These are phyloP conservation scores for Gerosis bhagava DNA, from an alignment of 2,888 invertebrate species.

Conservation along the genomic window DNA sequence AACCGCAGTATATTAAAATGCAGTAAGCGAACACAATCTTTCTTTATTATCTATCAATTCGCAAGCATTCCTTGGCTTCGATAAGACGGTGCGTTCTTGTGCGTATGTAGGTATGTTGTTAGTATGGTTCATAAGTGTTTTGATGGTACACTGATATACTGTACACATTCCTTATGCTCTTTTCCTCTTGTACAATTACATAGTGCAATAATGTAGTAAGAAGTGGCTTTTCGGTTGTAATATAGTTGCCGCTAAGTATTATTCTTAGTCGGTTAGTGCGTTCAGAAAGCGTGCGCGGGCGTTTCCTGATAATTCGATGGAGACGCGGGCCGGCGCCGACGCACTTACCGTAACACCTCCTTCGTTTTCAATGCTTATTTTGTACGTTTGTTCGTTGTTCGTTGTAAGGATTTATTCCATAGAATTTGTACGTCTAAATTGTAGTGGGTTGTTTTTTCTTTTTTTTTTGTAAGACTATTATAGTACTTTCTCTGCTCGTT, in stretches of 20 bases:
- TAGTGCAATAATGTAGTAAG: conserved; percentile 31
- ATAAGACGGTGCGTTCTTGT: conserved; percentile 25
- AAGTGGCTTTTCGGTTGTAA: conserved; percentile 45
- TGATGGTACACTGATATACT: conserved; percentile 15
- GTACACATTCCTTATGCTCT: conserved; percentile 5
- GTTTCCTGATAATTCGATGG: conserved; percentile 69
- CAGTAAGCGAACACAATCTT: conserved; percentile 19
- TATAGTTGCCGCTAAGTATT: conserved; percentile 58
- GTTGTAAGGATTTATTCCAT: conserved; percentile 21
- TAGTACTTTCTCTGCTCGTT: no score
- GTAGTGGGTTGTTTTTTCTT: no score
- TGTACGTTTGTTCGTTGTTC: conserved; percentile 23
- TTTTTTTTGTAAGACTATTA: no score
- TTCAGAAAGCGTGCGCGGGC: conserved; percentile 77
- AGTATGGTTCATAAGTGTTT: conserved; percentile 28
- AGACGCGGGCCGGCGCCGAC: conserved; percentile 48
- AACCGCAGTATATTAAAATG: conserved; percentile 16
- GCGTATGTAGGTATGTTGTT: no score
- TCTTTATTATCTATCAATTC: conserved; percentile 25
- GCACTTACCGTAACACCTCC: conserved; percentile 56
- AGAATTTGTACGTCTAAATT: conserved; percentile 3
- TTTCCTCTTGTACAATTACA: conserved; percentile 14
- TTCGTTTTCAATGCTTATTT: conserved; percentile 22
- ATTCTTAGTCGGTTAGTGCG: conserved; percentile 68
- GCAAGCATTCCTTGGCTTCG: conserved; percentile 26